Evolutionary conservation across 1,140 invertebrate genomes (phyloP), one percentile per base, ranked within the genome.

Genomic region (Scaptomyza graminum): DNA sequence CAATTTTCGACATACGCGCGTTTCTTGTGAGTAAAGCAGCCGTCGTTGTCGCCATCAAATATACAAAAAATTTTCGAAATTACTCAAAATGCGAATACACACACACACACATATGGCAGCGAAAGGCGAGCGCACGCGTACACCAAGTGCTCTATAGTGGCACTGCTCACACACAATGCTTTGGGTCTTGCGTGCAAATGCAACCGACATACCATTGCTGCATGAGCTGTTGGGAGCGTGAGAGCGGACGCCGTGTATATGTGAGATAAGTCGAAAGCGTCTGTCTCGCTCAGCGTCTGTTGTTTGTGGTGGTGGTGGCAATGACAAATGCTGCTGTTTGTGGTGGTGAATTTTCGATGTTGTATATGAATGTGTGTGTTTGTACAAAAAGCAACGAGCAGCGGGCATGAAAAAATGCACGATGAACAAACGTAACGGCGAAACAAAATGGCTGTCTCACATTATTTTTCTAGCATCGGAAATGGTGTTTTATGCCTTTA

Each of bases 41-140:
- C 73, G 80, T 79, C 81, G 81, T 66, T 63, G 81, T 87, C 82
- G 80, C 84, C 89, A 84, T 87, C 89, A 91, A 91, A 91, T 91
- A 90, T 91, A 91, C 90, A 91, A 89, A 89, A 89, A 69, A 69
- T 79, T 79, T 88, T 88, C 83, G 83, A 88, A 88, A 88, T 88
- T 88, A 88, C 83, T 88, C 79, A 88, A 88, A 83, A 79, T 74
- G 76, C 79, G 83, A 89, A 89, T 88, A 83, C 83, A 88, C 75
- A 81, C 61, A 76, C 47, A 56, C 51, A 70, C 34, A 70, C 12
- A 39, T 3, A 39, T 6, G 3, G 1, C 54, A 74, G 39, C 44
- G 39, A 70, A 74, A 55, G 39, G 57, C 37, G 52, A 74, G 71
- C 70, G 70, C 74, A 77, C 74, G 71, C 74, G 71, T 61, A 68